These are phyloP conservation scores for Hormaphis cornu DNA, from an alignment of 1,140 invertebrate species.

Conservation along the genomic window DNA sequence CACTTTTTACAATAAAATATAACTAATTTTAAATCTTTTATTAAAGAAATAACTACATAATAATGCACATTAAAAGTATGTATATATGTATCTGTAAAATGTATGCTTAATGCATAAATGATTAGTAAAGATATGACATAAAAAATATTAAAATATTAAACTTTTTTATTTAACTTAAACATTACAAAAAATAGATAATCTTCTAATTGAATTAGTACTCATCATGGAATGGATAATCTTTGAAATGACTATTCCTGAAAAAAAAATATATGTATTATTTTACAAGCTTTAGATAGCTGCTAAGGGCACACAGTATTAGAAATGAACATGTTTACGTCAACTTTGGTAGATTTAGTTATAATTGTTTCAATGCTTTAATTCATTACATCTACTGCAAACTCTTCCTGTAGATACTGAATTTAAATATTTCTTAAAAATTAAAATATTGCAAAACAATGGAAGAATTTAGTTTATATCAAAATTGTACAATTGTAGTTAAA, in stretches of 20 bases:
- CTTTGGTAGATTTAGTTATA: background rate
- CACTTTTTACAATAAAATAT: too few species aligned
- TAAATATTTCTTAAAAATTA: background rate
- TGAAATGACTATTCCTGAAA: background rate
- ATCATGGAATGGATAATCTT: background rate
- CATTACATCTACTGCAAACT: background rate
- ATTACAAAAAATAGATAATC: too few species aligned
- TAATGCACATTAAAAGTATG: too few species aligned
- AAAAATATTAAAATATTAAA: too few species aligned
- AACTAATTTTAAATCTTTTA: too few species aligned
- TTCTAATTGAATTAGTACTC: background rate
- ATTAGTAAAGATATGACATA: too few species aligned
- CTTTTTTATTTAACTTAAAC: too few species aligned
- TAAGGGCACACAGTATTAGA: background rate
- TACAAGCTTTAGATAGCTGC: background rate
- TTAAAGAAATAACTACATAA: too few species aligned
- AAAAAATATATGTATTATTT: background rate
- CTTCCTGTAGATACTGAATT: background rate
- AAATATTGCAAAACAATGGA: background rate
- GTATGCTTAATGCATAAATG: too few species aligned
- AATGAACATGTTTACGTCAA: background rate
- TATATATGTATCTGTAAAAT: too few species aligned
- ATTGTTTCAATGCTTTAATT: background rate
- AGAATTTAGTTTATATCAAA: too few species aligned
- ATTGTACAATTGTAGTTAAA: too few species aligned